Evolutionary conservation across 2,888 invertebrate species (phyloP), one percentile per base, ranked within the genome.

Genomic region (Helicoverpa assulta): DNA sequence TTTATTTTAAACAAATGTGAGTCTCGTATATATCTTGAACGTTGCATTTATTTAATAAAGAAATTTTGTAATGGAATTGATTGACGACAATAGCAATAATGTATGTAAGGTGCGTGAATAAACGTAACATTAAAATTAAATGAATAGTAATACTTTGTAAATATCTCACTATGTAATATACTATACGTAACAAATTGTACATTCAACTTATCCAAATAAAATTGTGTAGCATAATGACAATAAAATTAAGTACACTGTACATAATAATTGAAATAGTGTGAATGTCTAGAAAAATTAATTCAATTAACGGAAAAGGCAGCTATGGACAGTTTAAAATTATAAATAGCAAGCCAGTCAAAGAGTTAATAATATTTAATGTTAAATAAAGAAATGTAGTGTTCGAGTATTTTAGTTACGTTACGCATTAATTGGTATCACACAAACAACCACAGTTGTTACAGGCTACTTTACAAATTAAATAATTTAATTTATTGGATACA

Each of bases 191-290:
- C 21, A 56, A 47, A 60, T 60, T 67, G 63, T 80, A 80, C 66
- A 77, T 70, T 64, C 8, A 37, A 57, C 10, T 55, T 52, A 59
- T 68, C 63, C 21, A 52, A 76, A 68, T 74, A 52, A 69, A 68
- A 62, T 56, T 18, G 75, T 19, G 59, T 80, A 60, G 66, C 59
- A 60, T 66, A 76, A 76, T 76, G 81, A 80, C 80, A 80, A 80
- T 77, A 77, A 80, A 16, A 66, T 66, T 54, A 62, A 76, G 80
- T 76, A 76, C 76, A 76, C 43, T 79, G 80, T 68, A 76, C 43
- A 69, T 65, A 74, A 53, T 66, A 40, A 21, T 63, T 1, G 6
- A 50, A 53, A 50, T 59, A 56, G 51, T 50, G 10, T 43, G 1
- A 16, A 43, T 37, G n/a, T 21, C 16, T 21, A 47, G 26, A 53